phyloP scores from a whole-genome alignment of 2,113 vertebrate species.

The Rhombomys opimus region DNA sequence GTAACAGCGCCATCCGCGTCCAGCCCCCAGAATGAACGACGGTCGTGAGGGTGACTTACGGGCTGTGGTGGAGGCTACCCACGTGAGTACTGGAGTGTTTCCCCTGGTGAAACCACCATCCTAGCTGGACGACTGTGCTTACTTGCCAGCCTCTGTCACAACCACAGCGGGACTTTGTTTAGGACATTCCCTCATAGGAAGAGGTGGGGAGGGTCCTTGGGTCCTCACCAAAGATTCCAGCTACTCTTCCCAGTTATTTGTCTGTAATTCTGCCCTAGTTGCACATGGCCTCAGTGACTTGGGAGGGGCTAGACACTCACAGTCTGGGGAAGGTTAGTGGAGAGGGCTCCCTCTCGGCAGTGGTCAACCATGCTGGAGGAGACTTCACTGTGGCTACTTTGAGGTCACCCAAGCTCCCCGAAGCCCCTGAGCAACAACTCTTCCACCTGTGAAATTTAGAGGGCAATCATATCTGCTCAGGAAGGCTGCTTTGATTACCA shows the following conservation, averaged over 20 bases:
- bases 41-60: neutral
- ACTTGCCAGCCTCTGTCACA: neutral
- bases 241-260: neutral
- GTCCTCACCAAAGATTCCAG: neutral
- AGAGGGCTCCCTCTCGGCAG: neutral
- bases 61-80: neutral
- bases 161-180: neutral
- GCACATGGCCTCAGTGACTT: rapidly evolving
- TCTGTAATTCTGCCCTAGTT: neutral
- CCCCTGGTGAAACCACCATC: neutral
- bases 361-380: neutral
- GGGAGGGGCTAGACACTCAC: neutral
- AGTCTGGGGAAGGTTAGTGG: neutral
- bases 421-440: neutral
- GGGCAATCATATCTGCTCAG: neutral
- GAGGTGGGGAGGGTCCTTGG: no score
- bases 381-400: neutral
- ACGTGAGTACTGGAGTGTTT: neutral
- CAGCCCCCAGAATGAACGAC: neutral
- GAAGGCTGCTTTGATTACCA: neutral
- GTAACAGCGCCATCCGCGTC: neutral
- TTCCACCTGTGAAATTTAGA: conserved; percentile 21
- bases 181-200: neutral
- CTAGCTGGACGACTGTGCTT: neutral
- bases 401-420: neutral